A percentile compares a stretch with the other conserved stretches of the same genome.
phyloP scores from a whole-genome alignment of 2,797 vertebrate species.

The Falco columbarius region DNA sequence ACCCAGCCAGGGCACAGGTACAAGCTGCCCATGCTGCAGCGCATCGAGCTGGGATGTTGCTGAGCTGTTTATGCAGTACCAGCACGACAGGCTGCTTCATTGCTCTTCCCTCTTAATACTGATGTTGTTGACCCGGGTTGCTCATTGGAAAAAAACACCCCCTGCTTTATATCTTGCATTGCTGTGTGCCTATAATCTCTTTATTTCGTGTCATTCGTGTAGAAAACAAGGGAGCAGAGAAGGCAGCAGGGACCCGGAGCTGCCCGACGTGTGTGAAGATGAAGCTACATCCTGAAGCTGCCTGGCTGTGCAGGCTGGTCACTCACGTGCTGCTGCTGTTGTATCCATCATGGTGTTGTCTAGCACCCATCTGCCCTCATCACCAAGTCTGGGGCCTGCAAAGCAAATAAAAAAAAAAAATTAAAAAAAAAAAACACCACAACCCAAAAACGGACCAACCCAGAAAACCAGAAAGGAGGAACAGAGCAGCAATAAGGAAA shows the following conservation, averaged over 20 bases:
- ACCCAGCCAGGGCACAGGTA: neutral
- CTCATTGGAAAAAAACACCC: neutral
- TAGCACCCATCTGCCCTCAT: conserved; percentile 52
- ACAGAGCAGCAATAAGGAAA: neutral
- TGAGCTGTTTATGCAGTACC: neutral
- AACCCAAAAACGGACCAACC: neutral
- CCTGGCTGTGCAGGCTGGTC: neutral
- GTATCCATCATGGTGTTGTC: conserved; percentile 17
- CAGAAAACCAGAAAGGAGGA: neutral
- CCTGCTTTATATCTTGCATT: neutral
- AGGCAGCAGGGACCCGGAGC: conserved; percentile 85
- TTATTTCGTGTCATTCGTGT: neutral
- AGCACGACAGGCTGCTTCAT: neutral
- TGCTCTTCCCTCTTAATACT: neutral
- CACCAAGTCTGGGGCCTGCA: conserved; percentile 45
- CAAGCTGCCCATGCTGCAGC: neutral
- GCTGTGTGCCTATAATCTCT: neutral
- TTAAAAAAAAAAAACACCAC: neutral
- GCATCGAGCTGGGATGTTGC: accelerated
- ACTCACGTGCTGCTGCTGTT: conserved; percentile 41
- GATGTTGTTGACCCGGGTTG: neutral
- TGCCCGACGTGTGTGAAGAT: conserved; percentile 91
- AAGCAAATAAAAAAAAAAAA: neutral
- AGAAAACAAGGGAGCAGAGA: conserved; percentile 91
- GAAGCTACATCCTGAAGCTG: conserved; percentile 83